A percentile compares a stretch with the other conserved stretches of the same genome.
Conservation (phyloP, 2,797 vertebrate species). For the Phataginus tricuspis region DNA sequence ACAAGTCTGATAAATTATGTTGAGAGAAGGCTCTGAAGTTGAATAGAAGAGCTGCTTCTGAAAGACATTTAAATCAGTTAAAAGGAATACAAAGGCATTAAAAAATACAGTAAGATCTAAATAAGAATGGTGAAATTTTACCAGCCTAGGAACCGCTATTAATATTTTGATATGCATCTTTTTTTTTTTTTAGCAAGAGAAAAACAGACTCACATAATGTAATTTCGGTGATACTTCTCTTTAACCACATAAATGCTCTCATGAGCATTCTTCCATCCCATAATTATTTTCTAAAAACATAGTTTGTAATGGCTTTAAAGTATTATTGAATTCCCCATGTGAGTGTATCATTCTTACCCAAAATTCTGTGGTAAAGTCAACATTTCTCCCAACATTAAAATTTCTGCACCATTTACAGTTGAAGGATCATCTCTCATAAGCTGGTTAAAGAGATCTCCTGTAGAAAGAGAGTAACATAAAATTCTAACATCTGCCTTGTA, state of each 20-base stretch:
- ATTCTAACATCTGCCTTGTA: slow-evolving; percentile 38
- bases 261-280: neutral
- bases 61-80: neutral
- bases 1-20: neutral
- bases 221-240: neutral
- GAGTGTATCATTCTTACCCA: slow-evolving; percentile 89
- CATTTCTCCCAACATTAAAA: slow-evolving; percentile 98
- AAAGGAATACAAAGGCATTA: neutral
- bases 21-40: neutral
- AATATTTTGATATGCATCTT: neutral
- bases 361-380: slow-evolving; percentile 98
- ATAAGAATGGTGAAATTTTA: slow-evolving; percentile 27
- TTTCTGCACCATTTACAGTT: slow-evolving; percentile 96
- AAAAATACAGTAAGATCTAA: neutral
- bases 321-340: neutral
- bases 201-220: neutral
- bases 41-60: neutral
- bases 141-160: neutral
- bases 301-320: neutral
- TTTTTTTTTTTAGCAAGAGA: neutral
- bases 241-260: neutral
- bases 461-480: slow-evolving; percentile 73
- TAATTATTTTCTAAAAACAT: slow-evolving; percentile 31
- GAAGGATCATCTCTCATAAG: slow-evolving; percentile 98
- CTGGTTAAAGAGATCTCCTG: slow-evolving; percentile 93